Evolutionary conservation across 2,888 invertebrate species (phyloP).

Genomic region (Portevinia maculata): DNA sequence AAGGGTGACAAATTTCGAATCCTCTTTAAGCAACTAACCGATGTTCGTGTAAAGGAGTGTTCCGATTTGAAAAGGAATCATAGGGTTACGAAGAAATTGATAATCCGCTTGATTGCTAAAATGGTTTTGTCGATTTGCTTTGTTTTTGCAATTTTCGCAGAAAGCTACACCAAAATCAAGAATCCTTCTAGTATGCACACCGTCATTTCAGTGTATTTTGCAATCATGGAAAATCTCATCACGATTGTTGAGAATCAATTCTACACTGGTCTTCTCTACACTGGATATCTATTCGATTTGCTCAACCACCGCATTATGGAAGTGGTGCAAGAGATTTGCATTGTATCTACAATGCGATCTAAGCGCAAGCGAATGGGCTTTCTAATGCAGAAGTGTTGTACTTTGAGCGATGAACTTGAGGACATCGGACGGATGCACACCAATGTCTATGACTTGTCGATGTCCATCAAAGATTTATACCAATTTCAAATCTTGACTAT

Average conservation of each 20-base stretch:
- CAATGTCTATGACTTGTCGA: conserved; percentile 3
- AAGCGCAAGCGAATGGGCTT: conserved; percentile 1
- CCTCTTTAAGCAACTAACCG: conserved; percentile 14
- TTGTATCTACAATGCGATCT: neutral
- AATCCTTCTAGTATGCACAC: neutral
- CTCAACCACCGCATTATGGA: conserved; percentile 17
- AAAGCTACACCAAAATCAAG: neutral
- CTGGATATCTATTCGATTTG: conserved; percentile 42
- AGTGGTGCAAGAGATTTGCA: conserved; percentile 20
- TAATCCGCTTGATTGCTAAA: conserved; percentile 7
- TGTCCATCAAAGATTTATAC: conserved; percentile 7
- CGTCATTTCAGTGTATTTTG: conserved; percentile 20
- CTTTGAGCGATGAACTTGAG: conserved; percentile 21
- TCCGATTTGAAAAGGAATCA: conserved; percentile 9
- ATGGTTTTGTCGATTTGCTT: conserved; percentile 19
- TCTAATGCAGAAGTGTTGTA: conserved; percentile 35
- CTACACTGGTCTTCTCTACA: conserved; percentile 24
- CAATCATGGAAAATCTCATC: conserved; percentile 33
- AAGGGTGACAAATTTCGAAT: neutral
- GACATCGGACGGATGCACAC: conserved; percentile 50
- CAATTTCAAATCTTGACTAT: conserved; percentile 33
- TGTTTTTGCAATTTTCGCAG: conserved; percentile 9
- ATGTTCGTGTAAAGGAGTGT: conserved; percentile 25
- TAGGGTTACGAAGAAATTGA: neutral
- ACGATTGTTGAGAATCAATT: conserved; percentile 56